Evolutionary conservation across 2,888 invertebrate species (phyloP).

Genomic region (Clistopyga incitator): DNA sequence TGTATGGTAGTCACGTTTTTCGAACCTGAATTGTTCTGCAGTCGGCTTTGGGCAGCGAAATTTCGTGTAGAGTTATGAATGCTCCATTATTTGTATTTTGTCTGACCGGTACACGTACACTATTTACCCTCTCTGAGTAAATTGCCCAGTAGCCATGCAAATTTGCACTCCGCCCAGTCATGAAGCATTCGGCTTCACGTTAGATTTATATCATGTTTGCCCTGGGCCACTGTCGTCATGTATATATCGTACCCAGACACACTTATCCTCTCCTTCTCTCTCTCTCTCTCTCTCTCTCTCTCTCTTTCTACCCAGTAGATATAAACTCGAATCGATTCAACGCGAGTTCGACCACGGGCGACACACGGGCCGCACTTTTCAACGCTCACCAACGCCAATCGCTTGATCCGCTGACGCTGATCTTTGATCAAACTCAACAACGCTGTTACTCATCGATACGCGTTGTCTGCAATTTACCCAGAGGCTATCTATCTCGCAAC

Average conservation of each 20-base stretch:
- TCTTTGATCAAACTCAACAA: conserved; percentile 48
- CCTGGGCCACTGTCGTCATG: conserved; percentile 38
- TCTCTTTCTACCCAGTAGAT: not conserved
- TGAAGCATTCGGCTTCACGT: conserved; percentile 37
- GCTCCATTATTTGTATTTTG: conserved; percentile 1
- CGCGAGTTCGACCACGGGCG: conserved; percentile 33
- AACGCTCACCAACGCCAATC: not conserved
- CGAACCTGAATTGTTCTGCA: not conserved
- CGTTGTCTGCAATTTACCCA: conserved; percentile 23
- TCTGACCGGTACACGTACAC: conserved; percentile 5
- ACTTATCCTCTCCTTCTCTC: not conserved
- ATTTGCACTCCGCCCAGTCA: conserved; percentile 37
- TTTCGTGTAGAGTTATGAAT: not conserved
- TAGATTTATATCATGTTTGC: conserved; percentile 60
- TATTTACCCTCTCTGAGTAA: conserved; percentile 2
- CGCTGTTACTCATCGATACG: conserved; percentile 45
- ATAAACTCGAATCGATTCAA: conserved; percentile 51
- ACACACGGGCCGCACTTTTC: conserved; percentile 6
- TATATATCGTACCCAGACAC: conserved; percentile 24
- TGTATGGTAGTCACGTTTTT: not conserved
- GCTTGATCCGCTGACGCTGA: conserved; percentile 5
- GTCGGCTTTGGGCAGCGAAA: not conserved
- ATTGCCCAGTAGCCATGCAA: conserved; percentile 47
- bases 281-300: not conserved
- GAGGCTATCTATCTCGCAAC: conserved; percentile 17